These are phyloP conservation scores for Apamea anceps DNA, from an alignment of 2,888 invertebrate genomes.

Conservation along the genomic window DNA sequence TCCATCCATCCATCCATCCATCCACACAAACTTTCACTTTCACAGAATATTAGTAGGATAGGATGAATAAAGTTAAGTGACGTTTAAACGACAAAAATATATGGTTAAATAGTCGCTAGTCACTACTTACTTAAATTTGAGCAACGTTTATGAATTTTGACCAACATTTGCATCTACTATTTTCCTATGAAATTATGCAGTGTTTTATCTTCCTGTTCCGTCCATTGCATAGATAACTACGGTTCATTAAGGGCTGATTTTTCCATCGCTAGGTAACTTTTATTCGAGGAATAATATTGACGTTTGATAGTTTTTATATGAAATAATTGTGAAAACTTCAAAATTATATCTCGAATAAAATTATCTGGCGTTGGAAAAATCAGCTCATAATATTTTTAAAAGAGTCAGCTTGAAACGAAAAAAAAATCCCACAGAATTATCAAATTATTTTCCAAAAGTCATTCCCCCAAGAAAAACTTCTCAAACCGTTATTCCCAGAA, in stretches of 20 bases:
- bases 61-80: too few species aligned
- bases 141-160: background rate
- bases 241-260: too few species aligned
- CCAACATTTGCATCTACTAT: background rate
- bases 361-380: too few species aligned
- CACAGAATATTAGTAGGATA: too few species aligned
- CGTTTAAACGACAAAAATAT: background rate
- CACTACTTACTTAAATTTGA: too few species aligned
- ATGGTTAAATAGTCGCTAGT: background rate
- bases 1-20: too few species aligned
- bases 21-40: too few species aligned
- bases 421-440: background rate
- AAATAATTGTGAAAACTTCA: too few species aligned
- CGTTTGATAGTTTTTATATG: too few species aligned
- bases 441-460: conserved; percentile 22
- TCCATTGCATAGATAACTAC: background rate
- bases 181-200: background rate
- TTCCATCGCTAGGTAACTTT: too few species aligned
- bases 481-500: conserved; percentile 45
- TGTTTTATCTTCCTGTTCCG: background rate
- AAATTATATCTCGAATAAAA: too few species aligned
- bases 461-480: conserved; percentile 1
- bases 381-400: background rate
- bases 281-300: too few species aligned
- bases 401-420: background rate